These are phyloP conservation scores for Bufo bufo DNA, from an alignment of 2,113 vertebrate genomes.

Conservation along the genomic window DNA sequence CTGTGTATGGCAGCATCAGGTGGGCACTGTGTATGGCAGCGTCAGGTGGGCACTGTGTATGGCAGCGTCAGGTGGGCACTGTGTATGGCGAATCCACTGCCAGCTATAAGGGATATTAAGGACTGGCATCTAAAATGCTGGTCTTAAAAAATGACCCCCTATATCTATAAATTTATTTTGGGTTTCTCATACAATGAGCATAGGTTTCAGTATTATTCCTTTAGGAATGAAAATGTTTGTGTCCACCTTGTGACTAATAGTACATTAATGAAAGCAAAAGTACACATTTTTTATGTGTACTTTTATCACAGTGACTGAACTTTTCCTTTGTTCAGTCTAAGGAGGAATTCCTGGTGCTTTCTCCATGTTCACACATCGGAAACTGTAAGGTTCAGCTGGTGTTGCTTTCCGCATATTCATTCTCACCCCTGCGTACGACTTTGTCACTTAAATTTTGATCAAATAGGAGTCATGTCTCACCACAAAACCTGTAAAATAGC, in stretches of 20 bases:
- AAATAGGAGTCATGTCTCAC: not conserved
- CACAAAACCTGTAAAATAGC: not conserved
- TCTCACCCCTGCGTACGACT: not conserved
- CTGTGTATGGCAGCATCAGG: too few relatives aligned
- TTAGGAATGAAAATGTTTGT: not conserved
- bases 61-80: too few relatives aligned
- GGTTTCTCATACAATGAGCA: not conserved
- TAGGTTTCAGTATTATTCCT: not conserved
- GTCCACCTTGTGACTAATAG: not conserved
- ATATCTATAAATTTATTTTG: not conserved
- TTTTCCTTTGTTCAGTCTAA: conserved; percentile 14
- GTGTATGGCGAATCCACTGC: too few relatives aligned
- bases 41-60: too few relatives aligned
- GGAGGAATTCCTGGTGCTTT: conserved; percentile 34
- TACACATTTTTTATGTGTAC: not conserved
- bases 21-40: too few relatives aligned
- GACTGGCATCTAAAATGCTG: too few relatives aligned
- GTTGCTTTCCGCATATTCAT: not conserved
- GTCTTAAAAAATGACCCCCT: too few relatives aligned
- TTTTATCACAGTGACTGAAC: not conserved
- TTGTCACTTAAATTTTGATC: conserved; percentile 3
- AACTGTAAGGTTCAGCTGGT: not conserved
- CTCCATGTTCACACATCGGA: conserved; percentile 6
- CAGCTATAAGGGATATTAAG: too few relatives aligned
- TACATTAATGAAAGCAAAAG: not conserved